phyloP scores from a whole-genome alignment of 1,140 invertebrate species.

The Pseudomyrmex concolor region DNA sequence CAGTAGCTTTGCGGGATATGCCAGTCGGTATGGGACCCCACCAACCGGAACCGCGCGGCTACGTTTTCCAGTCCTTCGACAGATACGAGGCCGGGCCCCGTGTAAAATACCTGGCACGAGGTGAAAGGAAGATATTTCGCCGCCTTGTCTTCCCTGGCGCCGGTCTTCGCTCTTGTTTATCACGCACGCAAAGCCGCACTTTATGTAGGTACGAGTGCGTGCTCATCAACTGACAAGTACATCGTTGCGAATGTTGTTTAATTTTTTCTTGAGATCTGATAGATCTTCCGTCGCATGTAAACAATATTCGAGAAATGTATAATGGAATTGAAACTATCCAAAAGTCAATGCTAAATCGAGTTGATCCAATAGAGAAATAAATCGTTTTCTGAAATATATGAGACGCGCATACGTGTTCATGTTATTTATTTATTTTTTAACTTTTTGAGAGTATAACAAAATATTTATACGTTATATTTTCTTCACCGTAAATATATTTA shows the following conservation, averaged over 20 bases:
- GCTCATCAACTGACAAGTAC: background rate
- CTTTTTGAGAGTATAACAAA: too few relatives aligned
- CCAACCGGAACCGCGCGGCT: conserved; percentile 64
- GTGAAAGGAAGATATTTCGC: conserved; percentile 83
- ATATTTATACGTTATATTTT: too few relatives aligned
- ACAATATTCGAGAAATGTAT: too few relatives aligned
- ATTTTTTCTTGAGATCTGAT: background rate
- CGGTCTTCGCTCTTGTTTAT: background rate
- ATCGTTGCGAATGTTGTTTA: background rate
- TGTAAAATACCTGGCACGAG: conserved; percentile 56
- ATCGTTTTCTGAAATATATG: background rate
- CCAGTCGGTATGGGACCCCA: conserved; percentile 61
- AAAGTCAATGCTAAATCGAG: background rate
- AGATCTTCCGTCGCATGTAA: too few relatives aligned
- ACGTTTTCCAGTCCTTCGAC: conserved; percentile 62
- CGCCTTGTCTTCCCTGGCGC: conserved; percentile 20
- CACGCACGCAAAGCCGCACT: background rate
- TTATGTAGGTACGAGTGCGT: background rate
- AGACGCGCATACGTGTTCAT: too few relatives aligned
- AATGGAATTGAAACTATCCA: too few relatives aligned
- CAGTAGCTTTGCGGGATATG: conserved; percentile 42
- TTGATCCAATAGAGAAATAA: background rate
- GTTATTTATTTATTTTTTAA: too few relatives aligned
- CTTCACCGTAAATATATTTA: too few relatives aligned
- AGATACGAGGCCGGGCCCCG: background rate